These are phyloP conservation scores for Drosophila biarmipes DNA, from an alignment of 1,140 invertebrate species.

Conservation along the genomic window DNA sequence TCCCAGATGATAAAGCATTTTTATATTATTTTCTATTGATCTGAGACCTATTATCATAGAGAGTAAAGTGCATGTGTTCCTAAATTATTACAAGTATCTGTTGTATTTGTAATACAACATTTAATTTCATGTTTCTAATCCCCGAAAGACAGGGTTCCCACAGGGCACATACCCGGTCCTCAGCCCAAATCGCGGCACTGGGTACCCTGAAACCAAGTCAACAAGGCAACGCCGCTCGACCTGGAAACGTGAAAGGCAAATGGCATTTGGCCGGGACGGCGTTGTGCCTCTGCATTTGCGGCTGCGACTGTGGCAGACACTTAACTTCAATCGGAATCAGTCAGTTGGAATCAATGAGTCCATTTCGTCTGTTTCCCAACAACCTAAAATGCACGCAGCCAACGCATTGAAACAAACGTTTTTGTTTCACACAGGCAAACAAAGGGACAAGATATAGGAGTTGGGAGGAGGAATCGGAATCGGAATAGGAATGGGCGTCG, in stretches of 20 bases:
- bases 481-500: conserved; percentile 9
- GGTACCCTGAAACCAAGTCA: conserved; percentile 50
- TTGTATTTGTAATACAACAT: not conserved
- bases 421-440: conserved; percentile 58
- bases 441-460: conserved; percentile 25
- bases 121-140: not conserved
- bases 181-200: not conserved
- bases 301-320: conserved; percentile 63
- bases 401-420: conserved; percentile 74
- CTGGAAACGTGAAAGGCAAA: conserved; percentile 47
- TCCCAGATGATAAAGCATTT: too few relatives aligned
- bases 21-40: too few relatives aligned
- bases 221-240: conserved; percentile 68
- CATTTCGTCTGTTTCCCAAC: conserved; percentile 84
- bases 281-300: conserved; percentile 23
- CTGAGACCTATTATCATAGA: too few relatives aligned
- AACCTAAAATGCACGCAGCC: conserved; percentile 60
- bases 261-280: conserved; percentile 32
- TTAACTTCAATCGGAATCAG: conserved; percentile 83
- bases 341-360: conserved; percentile 84
- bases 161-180: conserved; percentile 4
- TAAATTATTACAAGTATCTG: too few relatives aligned
- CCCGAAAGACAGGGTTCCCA: not conserved
- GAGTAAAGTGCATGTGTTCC: too few relatives aligned
- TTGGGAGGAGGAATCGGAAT: conserved; percentile 21